Evolutionary conservation across 2,888 invertebrate species (phyloP), one percentile per base, ranked within the genome.

Genomic region (Platerodrilus igneus): DNA sequence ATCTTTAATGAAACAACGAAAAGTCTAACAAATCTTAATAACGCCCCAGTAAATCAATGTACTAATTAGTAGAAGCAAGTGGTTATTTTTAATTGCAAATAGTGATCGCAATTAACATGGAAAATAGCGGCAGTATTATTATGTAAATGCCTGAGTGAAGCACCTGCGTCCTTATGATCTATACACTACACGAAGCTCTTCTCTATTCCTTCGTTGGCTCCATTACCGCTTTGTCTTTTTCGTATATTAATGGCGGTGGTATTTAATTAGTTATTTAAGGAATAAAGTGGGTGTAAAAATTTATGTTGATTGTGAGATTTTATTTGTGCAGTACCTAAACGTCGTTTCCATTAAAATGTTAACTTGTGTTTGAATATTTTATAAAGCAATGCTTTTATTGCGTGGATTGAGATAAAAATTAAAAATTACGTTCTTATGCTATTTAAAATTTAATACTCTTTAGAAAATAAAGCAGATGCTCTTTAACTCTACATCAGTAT

Each of bases 21-120:
- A 44, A 39, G 43, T 34, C 40, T 41, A 32, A 48, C 50, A 52
- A 52, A 52, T 52, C 52, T 52, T 52, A 30, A 27, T 29, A 38
- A 25, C 40, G 34, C 39, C 41, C 41, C 50, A 33, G 52, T 52
- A 52, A 52, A 52, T 52, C 52, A 52, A 52, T 50, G 53, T 50
- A 43, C 48, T 53, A 52, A 53, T 50, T 51, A 52, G 50, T 45
- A 31, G 37, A 38, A 45, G 45, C 41, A 49, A 46, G 48, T 50
- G 50, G 52, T 53, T 55, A 54, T 51, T 55, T 55, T 55, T 55
- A 55, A 53, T 55, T 55, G 55, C 53, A 53, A 55, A 55, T 55
- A 55, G 53, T 54, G 51, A 52, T 51, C 42, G 51, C 52, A 55
- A 52, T 55, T 55, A 55, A 51, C 51, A 53, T 53, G 37, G 45